These are phyloP conservation scores for Hippocampus kuda DNA, from an alignment of 2,797 vertebrate species.

Conservation along the genomic window DNA sequence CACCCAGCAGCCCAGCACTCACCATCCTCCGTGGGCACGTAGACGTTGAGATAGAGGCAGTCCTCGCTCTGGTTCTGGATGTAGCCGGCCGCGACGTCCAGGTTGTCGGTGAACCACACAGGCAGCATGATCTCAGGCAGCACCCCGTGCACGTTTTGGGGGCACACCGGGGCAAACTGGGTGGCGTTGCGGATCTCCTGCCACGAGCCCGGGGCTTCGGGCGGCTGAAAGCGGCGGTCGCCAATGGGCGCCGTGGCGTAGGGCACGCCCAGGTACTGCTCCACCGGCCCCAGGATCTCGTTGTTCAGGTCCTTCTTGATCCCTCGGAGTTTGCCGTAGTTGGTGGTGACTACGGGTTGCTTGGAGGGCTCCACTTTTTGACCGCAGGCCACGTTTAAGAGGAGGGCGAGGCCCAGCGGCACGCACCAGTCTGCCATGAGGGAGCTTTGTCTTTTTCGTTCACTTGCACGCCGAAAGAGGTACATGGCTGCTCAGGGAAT, in stretches of 20 bases:
- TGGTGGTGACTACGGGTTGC: slow-evolving; percentile 80
- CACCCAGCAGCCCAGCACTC: slow-evolving; percentile 49
- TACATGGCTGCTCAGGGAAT: slow-evolving; percentile 43
- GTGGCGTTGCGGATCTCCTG: slow-evolving; percentile 85
- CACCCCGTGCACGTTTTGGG: slow-evolving; percentile 84
- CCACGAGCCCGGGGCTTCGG: slow-evolving; percentile 85
- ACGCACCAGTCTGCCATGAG: slow-evolving; percentile 49
- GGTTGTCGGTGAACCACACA: slow-evolving; percentile 89
- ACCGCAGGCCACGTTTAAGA: slow-evolving; percentile 55
- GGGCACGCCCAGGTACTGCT: slow-evolving; percentile 84
- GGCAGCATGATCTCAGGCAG: slow-evolving; percentile 89
- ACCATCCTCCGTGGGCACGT: slow-evolving; percentile 91
- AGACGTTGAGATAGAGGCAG: slow-evolving; percentile 89
- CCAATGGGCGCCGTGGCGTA: slow-evolving; percentile 85
- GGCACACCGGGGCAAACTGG: slow-evolving; percentile 85
- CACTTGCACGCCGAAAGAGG: slow-evolving; percentile 32
- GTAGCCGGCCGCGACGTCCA: slow-evolving; percentile 83
- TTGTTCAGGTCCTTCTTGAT: slow-evolving; percentile 86
- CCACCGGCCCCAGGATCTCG: slow-evolving; percentile 85
- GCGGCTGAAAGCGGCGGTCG: slow-evolving; percentile 81
- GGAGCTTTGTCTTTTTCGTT: slow-evolving; percentile 36
- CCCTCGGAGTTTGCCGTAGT: slow-evolving; percentile 82
- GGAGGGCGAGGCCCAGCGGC: slow-evolving; percentile 52
- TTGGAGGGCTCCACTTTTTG: slow-evolving; percentile 68
- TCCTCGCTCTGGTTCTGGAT: slow-evolving; percentile 93